Conservation (phyloP, 2,113 vertebrate species). For the Trogon melanurus region DNA sequence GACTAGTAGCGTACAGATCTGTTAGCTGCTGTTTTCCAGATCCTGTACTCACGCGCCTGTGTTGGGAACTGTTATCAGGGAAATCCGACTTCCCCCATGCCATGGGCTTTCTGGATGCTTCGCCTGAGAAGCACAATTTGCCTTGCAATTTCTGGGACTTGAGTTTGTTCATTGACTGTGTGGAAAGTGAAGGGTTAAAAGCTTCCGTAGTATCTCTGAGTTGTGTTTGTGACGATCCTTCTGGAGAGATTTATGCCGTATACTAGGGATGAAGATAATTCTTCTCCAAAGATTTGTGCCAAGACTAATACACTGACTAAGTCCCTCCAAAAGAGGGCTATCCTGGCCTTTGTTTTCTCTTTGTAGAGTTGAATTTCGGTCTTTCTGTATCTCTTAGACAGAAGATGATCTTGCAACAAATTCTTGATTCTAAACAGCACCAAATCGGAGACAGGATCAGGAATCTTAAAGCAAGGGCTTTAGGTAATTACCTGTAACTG, state of each 20-base stretch:
- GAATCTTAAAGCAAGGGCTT: background rate
- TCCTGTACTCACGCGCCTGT: background rate
- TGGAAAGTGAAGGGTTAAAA: background rate
- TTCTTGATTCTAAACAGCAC: background rate
- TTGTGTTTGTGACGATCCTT: background rate
- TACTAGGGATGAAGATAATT: background rate
- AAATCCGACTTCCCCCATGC: background rate
- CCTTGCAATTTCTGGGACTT: background rate
- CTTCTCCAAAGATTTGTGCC: background rate
- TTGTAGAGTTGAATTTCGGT: background rate
- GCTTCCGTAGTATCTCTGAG: background rate
- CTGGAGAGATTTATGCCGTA: background rate
- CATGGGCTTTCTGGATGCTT: background rate
- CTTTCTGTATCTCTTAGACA: background rate
- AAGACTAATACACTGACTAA: background rate
- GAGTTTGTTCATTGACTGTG: background rate
- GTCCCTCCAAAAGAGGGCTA: slow-evolving; percentile 47
- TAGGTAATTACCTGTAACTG: background rate
- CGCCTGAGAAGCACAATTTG: background rate
- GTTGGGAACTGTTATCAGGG: background rate
- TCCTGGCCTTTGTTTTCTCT: slow-evolving; percentile 23
- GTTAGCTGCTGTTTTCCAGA: background rate
- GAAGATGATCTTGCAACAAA: background rate
- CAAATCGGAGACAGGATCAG: background rate
- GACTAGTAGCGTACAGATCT: background rate